phyloP scores from a whole-genome alignment of 30 jellyfish, hydroid and myxozoan species.

The Chrysaora quinquecirrha region DNA sequence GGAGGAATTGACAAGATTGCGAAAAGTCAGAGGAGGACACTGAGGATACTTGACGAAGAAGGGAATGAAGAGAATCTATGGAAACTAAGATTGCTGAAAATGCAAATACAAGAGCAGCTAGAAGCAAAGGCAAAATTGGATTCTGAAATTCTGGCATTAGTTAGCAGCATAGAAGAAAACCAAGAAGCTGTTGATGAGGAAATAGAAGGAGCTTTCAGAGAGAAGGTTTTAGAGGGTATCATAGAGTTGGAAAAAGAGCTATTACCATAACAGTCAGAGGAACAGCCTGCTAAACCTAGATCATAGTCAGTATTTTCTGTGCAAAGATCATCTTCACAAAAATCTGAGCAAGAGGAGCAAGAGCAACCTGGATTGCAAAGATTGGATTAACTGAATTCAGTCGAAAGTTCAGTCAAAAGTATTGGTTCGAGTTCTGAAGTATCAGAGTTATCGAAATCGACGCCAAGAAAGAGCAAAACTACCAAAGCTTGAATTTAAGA shows the following conservation, averaged over 20 bases:
- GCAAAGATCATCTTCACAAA: too few species aligned
- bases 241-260: not conserved
- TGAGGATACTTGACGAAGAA: not conserved
- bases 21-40: not conserved
- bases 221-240: not conserved
- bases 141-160: not conserved
- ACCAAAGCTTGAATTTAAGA: constrained; percentile 24
- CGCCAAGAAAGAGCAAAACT: constrained; percentile 18
- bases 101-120: not conserved
- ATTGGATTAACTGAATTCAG: too few species aligned
- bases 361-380: too few species aligned
- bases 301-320: too few species aligned
- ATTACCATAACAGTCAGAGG: not conserved
- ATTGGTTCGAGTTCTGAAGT: too few species aligned
- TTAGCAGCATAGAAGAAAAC: not conserved
- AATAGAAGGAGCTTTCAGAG: not conserved
- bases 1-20: not conserved
- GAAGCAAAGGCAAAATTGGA: not conserved
- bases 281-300: too few species aligned
- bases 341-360: too few species aligned
- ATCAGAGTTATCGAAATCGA: too few species aligned
- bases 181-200: not conserved
- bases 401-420: too few species aligned
- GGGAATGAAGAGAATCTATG: not conserved
- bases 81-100: not conserved